Evolutionary conservation across 2,113 vertebrate genomes (phyloP), one percentile per base, ranked within the genome.

Genomic region (Aegypius monachus): DNA sequence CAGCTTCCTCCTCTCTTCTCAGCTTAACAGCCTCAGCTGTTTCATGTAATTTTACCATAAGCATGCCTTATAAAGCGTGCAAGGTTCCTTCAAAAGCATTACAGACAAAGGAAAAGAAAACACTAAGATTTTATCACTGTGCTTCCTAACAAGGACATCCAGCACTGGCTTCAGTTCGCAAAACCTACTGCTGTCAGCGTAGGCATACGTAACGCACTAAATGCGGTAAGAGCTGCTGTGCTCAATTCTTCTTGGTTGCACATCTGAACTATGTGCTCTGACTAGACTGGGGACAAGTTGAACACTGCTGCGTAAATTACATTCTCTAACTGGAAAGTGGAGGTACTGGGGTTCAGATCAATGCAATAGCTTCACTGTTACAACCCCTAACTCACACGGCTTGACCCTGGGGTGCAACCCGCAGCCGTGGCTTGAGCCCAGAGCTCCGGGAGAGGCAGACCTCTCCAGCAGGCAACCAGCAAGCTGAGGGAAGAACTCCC

Each of bases 361-460:
- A 78, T 1, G 8, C 66, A 72, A 36, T 16, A 88, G 68, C 45
- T 19, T 62, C 68, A 27, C 32, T 32, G n/a, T 34, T 50, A n/a
- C 10, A 61, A 36, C 20, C 56, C 50, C 26, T n/a, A 55, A 58
- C 12, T 38, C 21, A 10, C 19, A 38, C 0, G 7, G 20, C n/a
- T 55, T 58, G 78, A 62, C 36, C 12, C 50, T 10, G 32, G 23
- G 38, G 15, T 43, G n/a, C 17, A 58, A 62, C 18, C 22, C 48
- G 31, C 23, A 50, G 81, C 62, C 0, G 0, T 6, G 36, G 56
- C 34, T 47, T 0, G 0, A 77, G 26, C 0, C 20, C 32, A 55
- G 67, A 81, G 59, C 67, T 47, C 65, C 40, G 50, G 43, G 22
- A 63, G 29, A 10, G 7, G 68, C 22, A 66, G 55, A 32, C 13